phyloP scores from a whole-genome alignment of 2,113 vertebrate genomes.

The Elanoides forficatus region DNA sequence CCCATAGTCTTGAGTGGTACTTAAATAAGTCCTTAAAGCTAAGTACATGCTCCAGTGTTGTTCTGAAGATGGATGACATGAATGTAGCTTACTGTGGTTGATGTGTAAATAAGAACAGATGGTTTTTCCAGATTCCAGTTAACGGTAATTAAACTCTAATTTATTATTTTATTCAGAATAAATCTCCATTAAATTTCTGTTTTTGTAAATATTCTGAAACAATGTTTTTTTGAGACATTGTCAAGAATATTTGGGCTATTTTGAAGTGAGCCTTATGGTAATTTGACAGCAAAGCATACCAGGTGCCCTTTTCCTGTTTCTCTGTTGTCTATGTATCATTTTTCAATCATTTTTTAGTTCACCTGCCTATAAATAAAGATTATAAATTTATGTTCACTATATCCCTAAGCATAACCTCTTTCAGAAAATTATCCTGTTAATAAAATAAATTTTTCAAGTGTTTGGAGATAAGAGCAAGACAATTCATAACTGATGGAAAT shows the following conservation, averaged over 20 bases:
- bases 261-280: background rate
- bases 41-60: background rate
- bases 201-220: background rate
- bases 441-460: background rate
- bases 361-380: background rate
- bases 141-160: constrained; percentile 26
- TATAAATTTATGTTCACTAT: background rate
- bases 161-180: constrained; percentile 33
- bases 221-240: background rate
- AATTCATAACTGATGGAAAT: background rate
- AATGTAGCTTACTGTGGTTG: background rate
- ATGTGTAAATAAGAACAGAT: constrained; percentile 29
- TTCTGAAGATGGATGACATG: background rate
- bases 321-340: background rate
- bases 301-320: background rate
- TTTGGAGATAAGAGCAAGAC: background rate
- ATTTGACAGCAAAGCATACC: background rate
- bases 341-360: background rate
- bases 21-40: background rate
- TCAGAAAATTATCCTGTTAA: background rate
- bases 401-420: background rate
- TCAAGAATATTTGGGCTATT: background rate
- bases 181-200: background rate
- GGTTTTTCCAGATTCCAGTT: constrained; percentile 6
- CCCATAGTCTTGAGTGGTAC: background rate